These are phyloP conservation scores for Semnornis frantzii DNA, from an alignment of 2,113 vertebrate genomes.

Conservation along the genomic window DNA sequence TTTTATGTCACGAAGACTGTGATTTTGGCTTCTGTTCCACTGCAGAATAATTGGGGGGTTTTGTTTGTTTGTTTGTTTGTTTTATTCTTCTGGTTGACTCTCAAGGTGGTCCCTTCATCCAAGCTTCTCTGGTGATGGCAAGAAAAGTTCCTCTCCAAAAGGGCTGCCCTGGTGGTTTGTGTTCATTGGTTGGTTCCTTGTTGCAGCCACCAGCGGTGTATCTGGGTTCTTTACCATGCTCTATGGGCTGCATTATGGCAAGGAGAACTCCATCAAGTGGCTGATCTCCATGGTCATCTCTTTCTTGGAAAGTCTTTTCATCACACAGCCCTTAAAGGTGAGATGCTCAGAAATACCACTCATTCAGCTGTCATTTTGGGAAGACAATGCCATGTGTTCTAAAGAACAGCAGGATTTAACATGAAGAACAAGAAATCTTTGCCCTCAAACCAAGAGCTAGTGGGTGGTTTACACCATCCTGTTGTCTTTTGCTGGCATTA, in stretches of 20 bases:
- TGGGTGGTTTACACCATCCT: neutral
- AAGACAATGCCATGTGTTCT: neutral
- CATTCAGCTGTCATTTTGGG: neutral
- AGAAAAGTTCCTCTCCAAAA: conserved; percentile 65
- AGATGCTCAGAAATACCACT: neutral
- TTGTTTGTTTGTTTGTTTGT: neutral
- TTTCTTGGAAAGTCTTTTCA: conserved; percentile 92
- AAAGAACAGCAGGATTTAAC: neutral
- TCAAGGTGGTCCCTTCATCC: conserved; percentile 57
- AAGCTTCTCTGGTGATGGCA: conserved; percentile 57
- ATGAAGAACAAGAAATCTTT: neutral
- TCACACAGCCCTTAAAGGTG: conserved; percentile 95
- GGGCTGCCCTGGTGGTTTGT: conserved; percentile 94
- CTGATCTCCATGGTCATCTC: conserved; percentile 92
- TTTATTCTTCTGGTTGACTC: neutral
- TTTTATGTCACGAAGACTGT: neutral
- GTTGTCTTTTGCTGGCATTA: neutral
- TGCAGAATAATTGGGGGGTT: neutral
- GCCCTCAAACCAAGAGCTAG: neutral
- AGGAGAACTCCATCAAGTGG: conserved; percentile 90
- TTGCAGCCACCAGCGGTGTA: conserved; percentile 83
- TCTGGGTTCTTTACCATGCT: conserved; percentile 94
- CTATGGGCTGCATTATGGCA: conserved; percentile 90
- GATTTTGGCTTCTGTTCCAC: neutral
- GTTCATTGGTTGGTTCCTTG: conserved; percentile 89